Evolutionary conservation across 2,113 vertebrate genomes (phyloP), one percentile per base, ranked within the genome.

Genomic region (Spheniscus mendiculus): DNA sequence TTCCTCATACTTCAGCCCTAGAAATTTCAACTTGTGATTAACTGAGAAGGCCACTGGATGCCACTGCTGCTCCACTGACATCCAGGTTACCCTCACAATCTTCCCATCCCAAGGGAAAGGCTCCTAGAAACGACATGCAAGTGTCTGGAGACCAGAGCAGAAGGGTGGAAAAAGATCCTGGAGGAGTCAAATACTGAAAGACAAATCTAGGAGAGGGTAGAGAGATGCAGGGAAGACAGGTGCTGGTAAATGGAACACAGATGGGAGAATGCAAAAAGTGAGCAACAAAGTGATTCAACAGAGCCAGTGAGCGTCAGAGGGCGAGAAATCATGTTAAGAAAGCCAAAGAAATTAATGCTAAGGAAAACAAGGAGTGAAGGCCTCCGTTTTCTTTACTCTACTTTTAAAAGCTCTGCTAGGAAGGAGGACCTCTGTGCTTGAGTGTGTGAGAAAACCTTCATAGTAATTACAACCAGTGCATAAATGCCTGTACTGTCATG

Each of bases 221-320:
- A 59, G 29, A 92, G 38, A 56, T 18, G 11, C 17, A 84, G 15
- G 29, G 61, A 89, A 71, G 19, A 66, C 14, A 73, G n/a, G 30
- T 87, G 30, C 53, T 84, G 25, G 18, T 34, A 42, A 93, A 70
- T 1, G 4, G 14, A 55, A 65, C 9, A 83, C 10, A 62, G 59
- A 55, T 6, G 3, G 32, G 2, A 88, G 11, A 90, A 74, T 0
- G 9, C 1, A 47, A 78, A 42, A 83, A 47, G 34, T 2, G 2
- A 27, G 7, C 2, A 32, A 55, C 22, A 7, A 73, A 56, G 26
- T 32, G 17, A 47, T 78, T 62, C 14, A 79, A 40, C 12, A 50
- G 20, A 1, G 4, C 15, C 26, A 61, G 6, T 8, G 32, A 73
- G 15, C 1, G 1, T 0, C 1, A 1, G 7, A 82, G 11, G 11